Evolutionary conservation across 1,140 invertebrate genomes (phyloP), one percentile per base, ranked within the genome.

Genomic region (Scaptodrosophila lebanonensis): DNA sequence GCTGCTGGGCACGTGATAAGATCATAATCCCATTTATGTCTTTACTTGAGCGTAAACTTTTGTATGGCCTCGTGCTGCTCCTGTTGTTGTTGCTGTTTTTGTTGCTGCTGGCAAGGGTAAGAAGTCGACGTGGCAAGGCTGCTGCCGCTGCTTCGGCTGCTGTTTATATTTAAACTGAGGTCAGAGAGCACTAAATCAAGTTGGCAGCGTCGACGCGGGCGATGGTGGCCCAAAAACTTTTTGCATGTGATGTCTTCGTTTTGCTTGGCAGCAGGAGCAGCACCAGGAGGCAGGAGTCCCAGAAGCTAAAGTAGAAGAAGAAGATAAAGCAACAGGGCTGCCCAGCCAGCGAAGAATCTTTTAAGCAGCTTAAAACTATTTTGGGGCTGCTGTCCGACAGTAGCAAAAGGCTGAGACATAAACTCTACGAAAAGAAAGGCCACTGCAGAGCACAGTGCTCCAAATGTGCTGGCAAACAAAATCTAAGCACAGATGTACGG

Each of bases 11-110:
- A 67, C 75, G 66, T 83, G 84, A 86, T 86, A 86, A 86, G 82
- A 86, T 86, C 84, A 86, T 86, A 86, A 86, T 86, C 84, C 84
- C 83, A 86, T 86, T 86, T 86, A 83, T 84, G 84, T 86, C 73
- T 69, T 76, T 82, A 83, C 70, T 79, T 61, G 59, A 62, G 64
- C 61, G 73, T 38, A 79, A 77, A 77, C 63, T 79, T 79, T 71
- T 77, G 56, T 58, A 33, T 36, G 30, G 25, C 39, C 43, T 4
- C n/a, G n/a, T 38, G 35, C 8, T 9, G 35, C 15, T 12, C 3
- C 6, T 38, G 22, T 25, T 25, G 22, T 25, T 25, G 3, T 25
- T 25, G 22, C 8, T 25, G 22, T 8, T 25, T 8, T 25, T 25
- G 22, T 25, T 25, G 22, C 3, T 12, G 1, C 16, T n/a, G 13